Conservation (phyloP, 1,140 invertebrate species). For the Anastrepha obliqua region DNA sequence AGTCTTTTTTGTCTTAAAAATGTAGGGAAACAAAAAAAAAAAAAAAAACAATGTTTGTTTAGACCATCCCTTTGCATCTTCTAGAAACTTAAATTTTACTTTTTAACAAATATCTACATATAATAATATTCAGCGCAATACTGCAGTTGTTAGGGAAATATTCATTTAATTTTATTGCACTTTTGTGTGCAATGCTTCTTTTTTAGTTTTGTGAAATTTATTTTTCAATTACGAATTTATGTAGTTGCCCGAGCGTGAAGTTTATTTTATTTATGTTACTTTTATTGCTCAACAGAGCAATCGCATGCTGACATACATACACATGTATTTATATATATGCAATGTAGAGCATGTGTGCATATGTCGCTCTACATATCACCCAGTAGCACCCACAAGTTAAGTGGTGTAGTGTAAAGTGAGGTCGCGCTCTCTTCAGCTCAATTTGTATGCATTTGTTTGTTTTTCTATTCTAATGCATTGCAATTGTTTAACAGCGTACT, state of each 20-base stretch:
- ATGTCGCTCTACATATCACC: conserved; percentile 8
- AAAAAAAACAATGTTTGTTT: too few species aligned
- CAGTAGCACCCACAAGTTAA: conserved; percentile 37
- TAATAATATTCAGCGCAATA: neutral
- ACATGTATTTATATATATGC: neutral
- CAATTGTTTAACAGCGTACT: neutral
- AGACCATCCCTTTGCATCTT: too few species aligned
- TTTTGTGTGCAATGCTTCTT: neutral
- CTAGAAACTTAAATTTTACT: too few species aligned
- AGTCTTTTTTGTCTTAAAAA: too few species aligned
- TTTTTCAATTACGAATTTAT: neutral
- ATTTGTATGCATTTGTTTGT: neutral
- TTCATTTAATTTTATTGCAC: conserved; percentile 17
- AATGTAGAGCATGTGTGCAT: neutral
- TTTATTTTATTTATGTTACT: conserved; percentile 6
- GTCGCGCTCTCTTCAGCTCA: neutral
- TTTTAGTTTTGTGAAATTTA: neutral
- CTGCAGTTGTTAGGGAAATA: neutral
- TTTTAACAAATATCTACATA: neutral
- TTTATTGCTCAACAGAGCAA: neutral
- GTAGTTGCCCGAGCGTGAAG: neutral
- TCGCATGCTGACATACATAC: neutral
- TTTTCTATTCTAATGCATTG: neutral
- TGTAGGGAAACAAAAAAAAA: too few species aligned
- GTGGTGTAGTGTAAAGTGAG: conserved; percentile 14